Percentiles rank a stretch among this genome's conserved stretches.
These are phyloP conservation scores for Pseudomyrmex sp. DNA, from an alignment of 1,140 invertebrate species.

Conservation along the genomic window DNA sequence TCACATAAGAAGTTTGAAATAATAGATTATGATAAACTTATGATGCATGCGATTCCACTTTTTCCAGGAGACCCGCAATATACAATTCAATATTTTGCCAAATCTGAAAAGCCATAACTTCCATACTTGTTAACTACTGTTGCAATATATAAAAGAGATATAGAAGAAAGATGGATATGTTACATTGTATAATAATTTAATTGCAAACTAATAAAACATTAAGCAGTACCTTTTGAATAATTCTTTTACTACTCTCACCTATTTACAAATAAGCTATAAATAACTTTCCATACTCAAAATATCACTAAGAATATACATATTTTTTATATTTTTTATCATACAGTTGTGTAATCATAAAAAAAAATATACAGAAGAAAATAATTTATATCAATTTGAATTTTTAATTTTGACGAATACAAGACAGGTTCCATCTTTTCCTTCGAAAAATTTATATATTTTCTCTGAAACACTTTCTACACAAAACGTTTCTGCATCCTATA, in stretches of 20 bases:
- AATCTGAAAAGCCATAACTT: slow-evolving; percentile 80
- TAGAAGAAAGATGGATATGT: neutral
- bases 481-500: neutral
- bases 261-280: slow-evolving; percentile 3
- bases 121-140: slow-evolving; percentile 15
- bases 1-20: slow-evolving; percentile 80
- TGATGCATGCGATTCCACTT: slow-evolving; percentile 85
- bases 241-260: slow-evolving; percentile 33
- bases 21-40: slow-evolving; percentile 86
- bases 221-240: slow-evolving; percentile 25
- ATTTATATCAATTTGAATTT: no score
- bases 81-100: slow-evolving; percentile 84
- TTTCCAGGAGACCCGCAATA: slow-evolving; percentile 86
- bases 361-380: no score
- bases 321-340: no score
- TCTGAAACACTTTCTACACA: neutral
- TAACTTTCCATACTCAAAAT: neutral
- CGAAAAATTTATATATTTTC: slow-evolving; percentile 1
- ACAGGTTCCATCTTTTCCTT: slow-evolving; percentile 42
- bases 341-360: no score
- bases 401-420: slow-evolving; percentile 28
- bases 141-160: neutral
- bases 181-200: slow-evolving; percentile 30
- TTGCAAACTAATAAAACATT: slow-evolving; percentile 43
- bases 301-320: neutral